Evolutionary conservation across 2,888 invertebrate species (phyloP).

Genomic region (Oxyteleia sp.): DNA sequence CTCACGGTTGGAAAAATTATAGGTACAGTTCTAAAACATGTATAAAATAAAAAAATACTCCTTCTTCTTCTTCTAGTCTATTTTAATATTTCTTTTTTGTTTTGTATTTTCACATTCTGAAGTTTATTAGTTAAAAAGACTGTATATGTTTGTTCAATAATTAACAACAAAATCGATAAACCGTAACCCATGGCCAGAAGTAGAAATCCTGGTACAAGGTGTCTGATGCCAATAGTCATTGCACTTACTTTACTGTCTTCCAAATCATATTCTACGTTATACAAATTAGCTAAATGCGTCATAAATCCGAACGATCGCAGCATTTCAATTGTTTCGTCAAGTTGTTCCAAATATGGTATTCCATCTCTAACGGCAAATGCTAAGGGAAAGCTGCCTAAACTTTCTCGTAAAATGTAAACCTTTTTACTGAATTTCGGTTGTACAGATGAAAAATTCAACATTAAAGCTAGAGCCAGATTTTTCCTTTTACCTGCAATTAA

Average conservation of each 20-base stretch:
- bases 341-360: constrained; percentile 76
- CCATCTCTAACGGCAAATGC: constrained; percentile 80
- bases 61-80: too few species aligned
- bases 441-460: constrained; percentile 78
- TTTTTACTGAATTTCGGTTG: constrained; percentile 63
- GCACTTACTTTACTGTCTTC: constrained; percentile 28
- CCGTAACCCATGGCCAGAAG: constrained; percentile 44
- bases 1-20: too few species aligned
- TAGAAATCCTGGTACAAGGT: constrained; percentile 66
- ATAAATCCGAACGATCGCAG: constrained; percentile 79
- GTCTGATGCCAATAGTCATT: constrained; percentile 52
- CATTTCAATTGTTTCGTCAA: constrained; percentile 76
- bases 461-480: constrained; percentile 78
- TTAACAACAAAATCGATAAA: constrained; percentile 24
- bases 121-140: too few species aligned
- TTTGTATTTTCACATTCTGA: too few species aligned
- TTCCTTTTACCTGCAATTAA: constrained; percentile 76
- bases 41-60: too few species aligned
- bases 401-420: constrained; percentile 78
- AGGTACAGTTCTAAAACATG: too few species aligned
- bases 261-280: constrained; percentile 7
- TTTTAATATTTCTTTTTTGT: too few species aligned
- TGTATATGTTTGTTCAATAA: too few species aligned
- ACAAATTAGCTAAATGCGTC: constrained; percentile 68
- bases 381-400: constrained; percentile 79